Evolutionary conservation across 2,888 invertebrate genomes (phyloP), one percentile per base, ranked within the genome.

Genomic region (Petrolisthes cinctipes): DNA sequence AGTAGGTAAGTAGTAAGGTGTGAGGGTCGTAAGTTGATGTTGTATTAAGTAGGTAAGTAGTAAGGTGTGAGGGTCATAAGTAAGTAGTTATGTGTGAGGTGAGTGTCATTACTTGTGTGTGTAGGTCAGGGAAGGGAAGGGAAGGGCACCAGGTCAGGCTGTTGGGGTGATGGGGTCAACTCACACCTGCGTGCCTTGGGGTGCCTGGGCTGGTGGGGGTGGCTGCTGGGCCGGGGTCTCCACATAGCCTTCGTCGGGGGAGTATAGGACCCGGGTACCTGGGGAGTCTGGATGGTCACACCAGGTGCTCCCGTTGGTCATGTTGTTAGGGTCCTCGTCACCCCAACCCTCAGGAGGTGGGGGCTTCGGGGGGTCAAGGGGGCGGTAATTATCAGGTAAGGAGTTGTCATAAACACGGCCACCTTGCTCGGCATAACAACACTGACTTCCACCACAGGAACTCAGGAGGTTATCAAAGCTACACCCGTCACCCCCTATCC

Each of bases 331-430:
- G 56, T 86, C 86, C 56, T 87, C 85, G 23, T 90, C 90, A 6
- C 90, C 89, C 85, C 87, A 90, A 17, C 90, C 90, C 73, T 90
- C 86, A 23, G 90, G 90, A 23, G 90, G 90, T n/a, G 89, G 86
- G 7, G 90, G 90, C 5, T 86, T 85, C 11, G 86, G 71, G 6
- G 84, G 82, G 14, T 85, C 86, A 0, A 90, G 71, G 14, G 89
- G 73, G 56, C 89, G 66, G 76, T 89, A 90, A 76, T 88, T 90
- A 53, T 90, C 89, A 37, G 87, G 87, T 68, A 90, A 76, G 23
- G 87, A 82, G 81, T 89, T 90, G 78, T 90, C 90, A 53, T 87
- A 90, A 11, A 89, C 23, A 20, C 83, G 57, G 5, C 81, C 83
- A 17, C 78, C 82, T 53, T 85, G 85, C 61, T 90, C 90, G 5